These are phyloP conservation scores for Chromoteleia sp. DNA, from an alignment of 2,888 invertebrate genomes.

Conservation along the genomic window DNA sequence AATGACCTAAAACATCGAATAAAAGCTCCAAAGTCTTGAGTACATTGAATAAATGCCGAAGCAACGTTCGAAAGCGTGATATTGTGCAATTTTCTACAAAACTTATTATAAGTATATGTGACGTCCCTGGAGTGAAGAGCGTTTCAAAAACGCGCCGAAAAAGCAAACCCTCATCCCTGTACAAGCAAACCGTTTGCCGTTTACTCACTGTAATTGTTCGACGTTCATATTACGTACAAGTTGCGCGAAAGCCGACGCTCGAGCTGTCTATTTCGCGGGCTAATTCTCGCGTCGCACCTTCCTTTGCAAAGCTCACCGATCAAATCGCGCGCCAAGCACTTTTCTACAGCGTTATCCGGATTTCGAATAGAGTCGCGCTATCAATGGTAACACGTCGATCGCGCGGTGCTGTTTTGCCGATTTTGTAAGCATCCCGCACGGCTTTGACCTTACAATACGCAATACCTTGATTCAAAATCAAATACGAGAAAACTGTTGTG, in stretches of 20 bases:
- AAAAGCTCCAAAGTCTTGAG: conserved; percentile 33
- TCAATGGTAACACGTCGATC: background rate
- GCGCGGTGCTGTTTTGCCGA: background rate
- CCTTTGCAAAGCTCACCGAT: conserved; percentile 48
- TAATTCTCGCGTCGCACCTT: conserved; percentile 36
- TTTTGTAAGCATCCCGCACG: conserved; percentile 44
- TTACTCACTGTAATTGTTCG: conserved; percentile 51
- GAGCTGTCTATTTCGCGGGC: background rate
- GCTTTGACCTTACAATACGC: conserved; percentile 31
- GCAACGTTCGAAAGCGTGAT: conserved; percentile 51
- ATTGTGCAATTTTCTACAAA: conserved; percentile 64
- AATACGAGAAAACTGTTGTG: conserved; percentile 36
- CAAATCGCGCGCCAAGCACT: conserved; percentile 42
- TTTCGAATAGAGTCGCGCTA: background rate
- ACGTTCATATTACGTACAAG: conserved; percentile 47
- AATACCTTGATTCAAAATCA: conserved; percentile 56
- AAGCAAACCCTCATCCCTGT: conserved; percentile 37
- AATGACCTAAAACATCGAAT: conserved; percentile 47
- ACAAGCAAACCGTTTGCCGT: conserved; percentile 42
- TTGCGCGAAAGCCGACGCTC: background rate
- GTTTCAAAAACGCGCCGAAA: conserved; percentile 26
- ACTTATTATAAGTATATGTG: conserved; percentile 30
- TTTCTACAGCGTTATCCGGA: conserved; percentile 30
- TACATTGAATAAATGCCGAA: conserved; percentile 57
- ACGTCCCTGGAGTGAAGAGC: conserved; percentile 1